phyloP scores from a whole-genome alignment of 2,797 vertebrate genomes.

The Scarus forsteni region DNA sequence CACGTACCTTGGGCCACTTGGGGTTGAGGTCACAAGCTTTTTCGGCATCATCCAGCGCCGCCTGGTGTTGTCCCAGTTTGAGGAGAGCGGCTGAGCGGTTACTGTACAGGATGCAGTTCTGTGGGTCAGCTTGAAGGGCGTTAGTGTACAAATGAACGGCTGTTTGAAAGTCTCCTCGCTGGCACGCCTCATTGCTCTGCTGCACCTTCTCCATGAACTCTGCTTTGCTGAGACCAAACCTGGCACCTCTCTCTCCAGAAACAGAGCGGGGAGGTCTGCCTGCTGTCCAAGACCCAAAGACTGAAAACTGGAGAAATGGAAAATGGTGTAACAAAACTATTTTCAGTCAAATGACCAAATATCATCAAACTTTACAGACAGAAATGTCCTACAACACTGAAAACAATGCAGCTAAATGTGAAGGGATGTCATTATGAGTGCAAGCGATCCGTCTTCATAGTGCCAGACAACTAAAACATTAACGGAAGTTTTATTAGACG shows the following conservation, averaged over 20 bases:
- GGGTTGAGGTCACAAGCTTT: slow-evolving; percentile 93
- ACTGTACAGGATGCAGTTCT: slow-evolving; percentile 98
- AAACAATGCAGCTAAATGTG: too few relatives aligned
- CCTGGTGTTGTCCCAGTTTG: slow-evolving; percentile 91
- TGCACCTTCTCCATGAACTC: slow-evolving; percentile 97
- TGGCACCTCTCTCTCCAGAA: slow-evolving; percentile 71
- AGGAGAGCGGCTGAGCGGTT: slow-evolving; percentile 94
- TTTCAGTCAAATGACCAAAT: background rate
- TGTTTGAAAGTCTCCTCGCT: slow-evolving; percentile 92
- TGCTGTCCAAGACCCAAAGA: slow-evolving; percentile 74
- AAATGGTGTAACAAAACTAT: slow-evolving; percentile 5
- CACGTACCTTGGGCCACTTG: slow-evolving; percentile 97
- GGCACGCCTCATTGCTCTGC: slow-evolving; percentile 96
- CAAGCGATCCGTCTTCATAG: too few relatives aligned
- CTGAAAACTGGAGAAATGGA: slow-evolving; percentile 66
- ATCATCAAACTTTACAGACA: background rate
- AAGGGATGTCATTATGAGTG: too few relatives aligned
- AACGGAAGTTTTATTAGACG: too few relatives aligned
- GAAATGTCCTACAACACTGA: too few relatives aligned
- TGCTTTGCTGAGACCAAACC: slow-evolving; percentile 89
- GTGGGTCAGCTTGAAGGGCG: slow-evolving; percentile 91
- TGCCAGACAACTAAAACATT: too few relatives aligned
- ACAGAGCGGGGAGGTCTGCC: slow-evolving; percentile 74
- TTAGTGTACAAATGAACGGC: slow-evolving; percentile 91
- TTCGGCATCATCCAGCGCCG: slow-evolving; percentile 93